Base-by-base conservation (phyloP, 2,888 invertebrate genomes). In the Drosophila subquinaria region DNA sequence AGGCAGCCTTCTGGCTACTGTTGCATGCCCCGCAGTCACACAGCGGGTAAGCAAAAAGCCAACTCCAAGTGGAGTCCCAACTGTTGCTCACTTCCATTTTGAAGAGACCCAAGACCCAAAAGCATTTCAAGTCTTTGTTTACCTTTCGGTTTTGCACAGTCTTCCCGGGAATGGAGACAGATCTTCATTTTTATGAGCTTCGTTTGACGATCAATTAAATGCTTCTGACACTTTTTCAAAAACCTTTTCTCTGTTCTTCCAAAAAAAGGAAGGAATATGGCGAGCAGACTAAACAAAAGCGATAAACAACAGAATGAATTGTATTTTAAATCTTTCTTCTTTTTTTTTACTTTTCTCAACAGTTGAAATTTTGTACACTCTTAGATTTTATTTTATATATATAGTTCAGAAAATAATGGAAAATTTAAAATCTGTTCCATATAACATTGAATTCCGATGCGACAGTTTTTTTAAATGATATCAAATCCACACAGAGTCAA, bases 131-230 rank as follows among this genome's bases (percentile, higher is more conserved):
- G 40, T 79, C 60, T 79, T 68, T 68, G 74, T 63, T 78, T 67
- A 62, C 38, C 55, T 73, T 51, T 43, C 23, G 23, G 56, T 35
- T 36, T 50, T 33, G 57, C 69, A 50, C 27, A 48, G 33, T 8
- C 27, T 27, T 45, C 17, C 20, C 76, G 36, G 27, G 51, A 42
- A 35, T 10, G 38, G 60, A 65, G 66, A 72, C 52, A 33, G 35
- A 68, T 33, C 52, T 36, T 53, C 53, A 75, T 38, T 47, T 68
- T 79, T 76, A 73, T 74, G 61, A 57, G 69, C 57, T 51, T 20
- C 50, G 64, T 23, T 62, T 75, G 79, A 79, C 43, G 76, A 69
- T 79, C 69, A 76, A 67, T 79, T 62, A 79, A 76, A 79, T 69
- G 69, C 61, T 53, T 69, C 55, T 52, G 76, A 75, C 75, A 76